Evolutionary conservation across 2,797 vertebrate species (phyloP).

Genomic region (Pitangus sulphuratus): DNA sequence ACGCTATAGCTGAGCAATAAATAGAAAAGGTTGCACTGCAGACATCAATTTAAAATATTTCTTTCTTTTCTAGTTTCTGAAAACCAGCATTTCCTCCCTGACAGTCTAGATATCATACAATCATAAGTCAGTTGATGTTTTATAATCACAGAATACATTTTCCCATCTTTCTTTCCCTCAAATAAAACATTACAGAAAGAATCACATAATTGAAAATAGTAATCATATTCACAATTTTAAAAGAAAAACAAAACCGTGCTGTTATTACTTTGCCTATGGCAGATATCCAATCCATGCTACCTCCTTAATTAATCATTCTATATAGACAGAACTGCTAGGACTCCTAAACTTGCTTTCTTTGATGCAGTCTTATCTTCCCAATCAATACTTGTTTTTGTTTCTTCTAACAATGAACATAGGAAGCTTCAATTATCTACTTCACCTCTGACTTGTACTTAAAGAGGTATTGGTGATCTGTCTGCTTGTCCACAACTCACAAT

Average conservation of each 20-base stretch:
- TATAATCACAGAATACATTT: background rate
- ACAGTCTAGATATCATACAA: background rate
- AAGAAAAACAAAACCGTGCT: background rate
- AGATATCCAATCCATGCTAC: background rate
- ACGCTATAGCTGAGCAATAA: background rate
- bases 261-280: background rate
- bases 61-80: background rate
- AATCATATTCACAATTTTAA: background rate
- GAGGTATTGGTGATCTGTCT: background rate
- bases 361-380: background rate
- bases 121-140: background rate
- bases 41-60: background rate
- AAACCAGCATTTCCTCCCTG: background rate
- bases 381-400: background rate
- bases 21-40: background rate
- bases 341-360: background rate
- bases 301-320: background rate
- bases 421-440: background rate
- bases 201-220: background rate
- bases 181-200: background rate
- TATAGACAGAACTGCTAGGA: background rate
- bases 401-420: background rate
- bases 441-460: background rate
- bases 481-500: background rate
- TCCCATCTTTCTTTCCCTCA: background rate